phyloP scores from a whole-genome alignment of 2,113 vertebrate species.

The Cisticola juncidis region DNA sequence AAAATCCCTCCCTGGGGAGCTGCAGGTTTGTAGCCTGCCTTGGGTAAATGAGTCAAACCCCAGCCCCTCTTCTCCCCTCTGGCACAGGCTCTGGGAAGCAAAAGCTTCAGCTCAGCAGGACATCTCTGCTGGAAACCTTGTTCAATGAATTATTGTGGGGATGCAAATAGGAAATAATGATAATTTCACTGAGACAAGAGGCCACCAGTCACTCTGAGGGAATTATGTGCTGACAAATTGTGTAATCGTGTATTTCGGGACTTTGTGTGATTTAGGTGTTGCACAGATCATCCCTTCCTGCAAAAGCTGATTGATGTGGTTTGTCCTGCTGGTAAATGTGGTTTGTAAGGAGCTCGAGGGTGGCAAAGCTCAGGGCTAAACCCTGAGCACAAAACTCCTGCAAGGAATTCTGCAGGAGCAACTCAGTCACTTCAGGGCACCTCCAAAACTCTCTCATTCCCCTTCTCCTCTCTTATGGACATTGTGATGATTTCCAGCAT shows the following conservation, averaged over 20 bases:
- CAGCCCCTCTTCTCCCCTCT: neutral
- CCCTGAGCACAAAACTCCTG: neutral
- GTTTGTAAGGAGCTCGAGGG: neutral
- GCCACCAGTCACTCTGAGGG: neutral
- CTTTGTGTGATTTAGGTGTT: neutral
- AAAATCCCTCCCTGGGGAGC: neutral
- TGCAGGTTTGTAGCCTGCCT: neutral
- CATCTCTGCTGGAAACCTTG: neutral
- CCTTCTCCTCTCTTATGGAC: neutral
- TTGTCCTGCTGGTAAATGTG: neutral
- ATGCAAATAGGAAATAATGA: neutral
- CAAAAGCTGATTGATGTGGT: neutral
- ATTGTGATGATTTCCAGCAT: neutral
- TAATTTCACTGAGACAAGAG: neutral
- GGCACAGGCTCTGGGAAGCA: neutral
- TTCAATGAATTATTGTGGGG: neutral
- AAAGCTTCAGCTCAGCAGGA: neutral
- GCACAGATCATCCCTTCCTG: neutral
- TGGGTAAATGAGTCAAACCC: neutral
- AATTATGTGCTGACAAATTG: neutral
- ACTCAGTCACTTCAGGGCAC: neutral
- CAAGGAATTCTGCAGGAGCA: neutral
- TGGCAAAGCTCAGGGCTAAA: neutral
- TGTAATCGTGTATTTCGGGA: neutral
- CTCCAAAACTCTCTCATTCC: neutral